A percentile compares a stretch with the other conserved stretches of the same genome.
Evolutionary conservation across 2,888 invertebrate genomes (phyloP).

Genomic region (Erpobdella octoculata): DNA sequence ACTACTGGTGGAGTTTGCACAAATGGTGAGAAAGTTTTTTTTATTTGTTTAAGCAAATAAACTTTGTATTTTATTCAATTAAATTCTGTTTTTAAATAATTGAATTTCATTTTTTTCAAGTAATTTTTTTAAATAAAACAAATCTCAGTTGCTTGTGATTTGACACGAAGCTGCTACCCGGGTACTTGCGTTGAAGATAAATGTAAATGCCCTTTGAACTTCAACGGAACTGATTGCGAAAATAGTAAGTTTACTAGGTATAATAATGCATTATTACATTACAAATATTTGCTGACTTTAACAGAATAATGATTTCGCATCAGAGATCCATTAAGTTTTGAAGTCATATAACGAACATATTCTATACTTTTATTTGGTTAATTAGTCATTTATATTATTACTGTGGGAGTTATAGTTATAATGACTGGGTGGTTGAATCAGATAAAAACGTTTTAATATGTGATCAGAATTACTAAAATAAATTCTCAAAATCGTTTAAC

Average conservation of each 20-base stretch:
- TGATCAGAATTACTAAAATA: too few species aligned
- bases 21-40: neutral
- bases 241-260: too few species aligned
- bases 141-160: neutral
- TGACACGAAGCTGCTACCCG: neutral
- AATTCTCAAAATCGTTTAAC: too few species aligned
- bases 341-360: neutral
- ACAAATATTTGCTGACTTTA: neutral
- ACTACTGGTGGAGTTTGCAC: constrained; percentile 2
- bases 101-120: neutral
- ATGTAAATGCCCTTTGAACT: neutral
- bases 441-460: too few species aligned
- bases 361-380: neutral
- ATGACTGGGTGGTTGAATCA: too few species aligned
- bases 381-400: neutral
- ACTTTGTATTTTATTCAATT: neutral
- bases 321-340: too few species aligned
- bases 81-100: neutral
- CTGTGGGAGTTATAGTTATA: too few species aligned
- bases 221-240: neutral
- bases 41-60: neutral
- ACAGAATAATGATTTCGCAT: neutral
- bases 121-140: neutral
- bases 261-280: too few species aligned
- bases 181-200: neutral